Conservation (phyloP, 1,140 invertebrate species). For the Brachionus angularis region DNA sequence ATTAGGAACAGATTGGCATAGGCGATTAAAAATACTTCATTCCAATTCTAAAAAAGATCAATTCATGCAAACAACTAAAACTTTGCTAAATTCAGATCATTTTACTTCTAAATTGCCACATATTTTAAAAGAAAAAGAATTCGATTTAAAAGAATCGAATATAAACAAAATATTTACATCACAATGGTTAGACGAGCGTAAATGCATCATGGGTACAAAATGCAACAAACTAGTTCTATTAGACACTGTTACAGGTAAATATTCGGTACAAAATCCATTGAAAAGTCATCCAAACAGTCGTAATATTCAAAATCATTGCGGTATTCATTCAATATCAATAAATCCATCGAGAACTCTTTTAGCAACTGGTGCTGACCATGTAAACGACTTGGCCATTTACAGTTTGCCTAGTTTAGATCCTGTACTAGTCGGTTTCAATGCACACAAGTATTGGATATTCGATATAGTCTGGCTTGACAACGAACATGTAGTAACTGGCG, state of each 20-base stretch:
- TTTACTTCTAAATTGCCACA: constrained; percentile 49
- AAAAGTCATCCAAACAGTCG: constrained; percentile 48
- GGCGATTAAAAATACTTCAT: too few species aligned
- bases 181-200: constrained; percentile 86
- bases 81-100: constrained; percentile 32
- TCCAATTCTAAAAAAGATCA: too few species aligned
- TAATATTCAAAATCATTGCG: constrained; percentile 60
- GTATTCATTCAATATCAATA: constrained; percentile 85
- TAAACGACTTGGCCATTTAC: constrained; percentile 87
- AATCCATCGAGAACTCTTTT: constrained; percentile 84
- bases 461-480: constrained; percentile 94
- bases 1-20: too few species aligned
- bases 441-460: constrained; percentile 88
- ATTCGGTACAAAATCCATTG: constrained; percentile 46
- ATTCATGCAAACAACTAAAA: constrained; percentile 12
- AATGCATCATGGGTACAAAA: constrained; percentile 91
- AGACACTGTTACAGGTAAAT: constrained; percentile 48
- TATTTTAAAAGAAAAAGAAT: constrained; percentile 52
- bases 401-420: constrained; percentile 85
- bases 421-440: constrained; percentile 78
- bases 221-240: constrained; percentile 72
- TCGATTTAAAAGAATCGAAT: constrained; percentile 59
- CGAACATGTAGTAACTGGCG: constrained; percentile 86
- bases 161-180: constrained; percentile 94
- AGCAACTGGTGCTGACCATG: constrained; percentile 85